Evolutionary conservation across 2,113 vertebrate genomes (phyloP).

Genomic region (Plecturocebus donacophilus): DNA sequence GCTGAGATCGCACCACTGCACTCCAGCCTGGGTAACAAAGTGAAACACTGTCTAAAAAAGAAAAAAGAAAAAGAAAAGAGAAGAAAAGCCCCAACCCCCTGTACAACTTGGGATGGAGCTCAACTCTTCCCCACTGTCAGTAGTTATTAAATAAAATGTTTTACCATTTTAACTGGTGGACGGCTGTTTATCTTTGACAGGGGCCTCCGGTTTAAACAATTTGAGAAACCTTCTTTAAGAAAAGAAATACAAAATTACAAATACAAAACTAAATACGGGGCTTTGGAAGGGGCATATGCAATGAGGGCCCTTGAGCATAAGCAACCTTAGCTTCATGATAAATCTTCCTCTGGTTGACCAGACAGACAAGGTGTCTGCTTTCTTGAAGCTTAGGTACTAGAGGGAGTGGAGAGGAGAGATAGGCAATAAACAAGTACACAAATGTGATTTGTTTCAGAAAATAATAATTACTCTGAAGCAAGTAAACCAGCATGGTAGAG

Average conservation of each 20-base stretch:
- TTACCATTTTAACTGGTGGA: background rate
- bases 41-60: too few relatives aligned
- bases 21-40: too few relatives aligned
- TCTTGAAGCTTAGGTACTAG: background rate
- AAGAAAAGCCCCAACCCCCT: background rate
- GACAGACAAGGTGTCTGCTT: background rate
- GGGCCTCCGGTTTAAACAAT: background rate
- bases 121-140: background rate
- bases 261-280: background rate
- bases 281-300: background rate
- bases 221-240: background rate
- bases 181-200: background rate
- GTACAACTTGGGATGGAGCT: background rate
- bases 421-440: background rate
- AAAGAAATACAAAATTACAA: background rate
- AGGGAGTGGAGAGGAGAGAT: background rate
- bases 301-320: background rate
- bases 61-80: too few relatives aligned
- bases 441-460: background rate
- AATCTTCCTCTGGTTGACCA: background rate
- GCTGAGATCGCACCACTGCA: too few relatives aligned
- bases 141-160: background rate
- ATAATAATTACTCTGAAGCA: background rate
- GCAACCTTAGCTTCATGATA: background rate
- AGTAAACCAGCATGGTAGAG: background rate